Percentiles rank a stretch among this genome's conserved stretches.
These are phyloP conservation scores for Actinostola sp. DNA, from an alignment of 92 coral and sea anemone species.

Conservation along the genomic window DNA sequence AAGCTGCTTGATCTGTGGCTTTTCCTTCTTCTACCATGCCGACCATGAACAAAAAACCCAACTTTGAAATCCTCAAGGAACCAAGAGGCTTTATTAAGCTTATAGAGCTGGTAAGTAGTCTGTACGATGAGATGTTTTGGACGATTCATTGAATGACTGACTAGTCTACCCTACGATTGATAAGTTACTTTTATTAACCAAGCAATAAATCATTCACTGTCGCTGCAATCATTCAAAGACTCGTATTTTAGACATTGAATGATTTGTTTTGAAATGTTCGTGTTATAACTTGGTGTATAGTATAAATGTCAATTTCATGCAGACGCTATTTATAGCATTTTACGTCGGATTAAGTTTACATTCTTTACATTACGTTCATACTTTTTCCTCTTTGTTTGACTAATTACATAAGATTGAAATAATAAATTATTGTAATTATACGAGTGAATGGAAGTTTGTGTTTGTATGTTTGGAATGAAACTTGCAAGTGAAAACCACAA, in stretches of 20 bases:
- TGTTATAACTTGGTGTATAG: too few relatives aligned
- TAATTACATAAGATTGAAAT: neutral
- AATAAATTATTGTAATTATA: too few relatives aligned
- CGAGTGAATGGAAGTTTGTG: too few relatives aligned
- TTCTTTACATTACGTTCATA: neutral
- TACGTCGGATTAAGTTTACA: neutral
- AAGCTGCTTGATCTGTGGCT: neutral
- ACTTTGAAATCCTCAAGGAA: conserved; percentile 84
- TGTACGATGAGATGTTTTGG: neutral
- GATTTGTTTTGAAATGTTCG: too few relatives aligned
- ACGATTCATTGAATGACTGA: neutral
- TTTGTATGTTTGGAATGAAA: too few relatives aligned
- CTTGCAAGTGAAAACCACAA: too few relatives aligned
- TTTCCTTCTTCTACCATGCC: conserved; percentile 22
- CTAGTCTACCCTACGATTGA: neutral
- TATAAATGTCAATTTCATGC: neutral
- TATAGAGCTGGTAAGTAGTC: conserved; percentile 85
- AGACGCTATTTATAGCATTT: neutral
- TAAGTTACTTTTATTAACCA: too few relatives aligned
- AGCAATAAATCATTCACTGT: too few relatives aligned
- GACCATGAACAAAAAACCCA: conserved; percentile 60
- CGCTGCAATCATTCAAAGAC: too few relatives aligned
- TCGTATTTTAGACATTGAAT: too few relatives aligned
- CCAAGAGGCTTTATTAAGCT: conserved; percentile 95
- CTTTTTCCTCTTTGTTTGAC: neutral